These are phyloP conservation scores for Cepaea nemoralis DNA, from an alignment of 1,140 invertebrate genomes.

Conservation along the genomic window DNA sequence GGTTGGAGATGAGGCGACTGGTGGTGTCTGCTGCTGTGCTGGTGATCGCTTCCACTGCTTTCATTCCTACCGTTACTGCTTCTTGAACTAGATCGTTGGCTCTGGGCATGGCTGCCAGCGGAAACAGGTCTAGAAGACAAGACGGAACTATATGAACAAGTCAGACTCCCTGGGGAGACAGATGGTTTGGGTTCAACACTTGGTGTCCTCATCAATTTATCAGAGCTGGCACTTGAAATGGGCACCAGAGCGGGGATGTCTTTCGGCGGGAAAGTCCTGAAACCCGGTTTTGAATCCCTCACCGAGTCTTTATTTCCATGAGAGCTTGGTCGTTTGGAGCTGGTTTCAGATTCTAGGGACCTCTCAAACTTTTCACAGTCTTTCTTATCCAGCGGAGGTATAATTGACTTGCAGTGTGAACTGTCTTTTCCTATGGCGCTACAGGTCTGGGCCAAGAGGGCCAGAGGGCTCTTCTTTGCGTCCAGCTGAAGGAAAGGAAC, in stretches of 20 bases:
- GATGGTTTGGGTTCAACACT: slow-evolving; percentile 30
- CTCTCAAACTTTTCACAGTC: slow-evolving; percentile 58
- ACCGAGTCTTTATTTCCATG: slow-evolving; percentile 52
- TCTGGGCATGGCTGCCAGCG: slow-evolving; percentile 27
- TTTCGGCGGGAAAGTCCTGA: slow-evolving; percentile 65
- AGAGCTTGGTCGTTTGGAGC: slow-evolving; percentile 43
- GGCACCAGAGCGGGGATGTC: slow-evolving; percentile 68
- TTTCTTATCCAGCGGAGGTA: slow-evolving; percentile 67
- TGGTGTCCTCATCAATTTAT: neutral
- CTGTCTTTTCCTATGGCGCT: slow-evolving; percentile 96
- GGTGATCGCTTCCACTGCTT: slow-evolving; percentile 39
- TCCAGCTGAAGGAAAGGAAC: slow-evolving; percentile 87
- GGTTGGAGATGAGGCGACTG: slow-evolving; percentile 35
- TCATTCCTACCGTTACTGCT: slow-evolving; percentile 41
- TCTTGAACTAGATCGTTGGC: slow-evolving; percentile 53
- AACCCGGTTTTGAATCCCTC: slow-evolving; percentile 61
- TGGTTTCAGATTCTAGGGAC: slow-evolving; percentile 50
- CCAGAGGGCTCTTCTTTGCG: slow-evolving; percentile 96
- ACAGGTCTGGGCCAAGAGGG: slow-evolving; percentile 95
- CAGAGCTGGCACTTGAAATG: slow-evolving; percentile 35
- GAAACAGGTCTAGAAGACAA: slow-evolving; percentile 50
- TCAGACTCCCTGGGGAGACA: neutral
- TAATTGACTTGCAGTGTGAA: slow-evolving; percentile 72
- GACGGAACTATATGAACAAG: neutral
- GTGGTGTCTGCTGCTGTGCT: slow-evolving; percentile 43